Base-by-base conservation (phyloP, 2,113 vertebrate species). In the Cyanoderma ruficeps region DNA sequence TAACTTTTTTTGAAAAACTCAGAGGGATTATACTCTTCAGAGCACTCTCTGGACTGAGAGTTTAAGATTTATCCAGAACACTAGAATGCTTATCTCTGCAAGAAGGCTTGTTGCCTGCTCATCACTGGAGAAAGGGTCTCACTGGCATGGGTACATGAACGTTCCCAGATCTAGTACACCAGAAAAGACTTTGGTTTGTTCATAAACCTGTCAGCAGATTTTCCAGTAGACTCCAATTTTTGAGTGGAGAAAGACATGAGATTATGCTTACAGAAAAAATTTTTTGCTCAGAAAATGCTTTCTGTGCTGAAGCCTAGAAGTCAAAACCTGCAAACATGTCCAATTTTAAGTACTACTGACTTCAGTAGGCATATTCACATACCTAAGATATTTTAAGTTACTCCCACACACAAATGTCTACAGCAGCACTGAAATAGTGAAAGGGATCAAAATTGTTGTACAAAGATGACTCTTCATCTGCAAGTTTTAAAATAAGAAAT, bases 321-420 rank as follows among this genome's bases (percentile, higher is more conserved):
- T 80, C 41, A 89, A 86, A 93, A 88, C 49, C 24, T 42, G 18
- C 46, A 90, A 94, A 87, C 15, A 19, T 27, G 63, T 82, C 81
- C 81, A 75, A 44, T 84, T 94, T 87, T 80, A 93, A 82, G 61
- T 57, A 75, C 49, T 83, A 78, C 31, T 31, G 64, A 87, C 74
- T 94, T 85, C 87, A 47, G 42, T 3, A 87, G 47, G 72, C 56
- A 84, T 75, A 81, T 63, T 81, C 72, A 67, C 23, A 47, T 39
- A 76, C 30, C 55, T 53, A 77, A 53, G 35, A 79, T 94, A 76
- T 50, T 82, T 79, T 75, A 84, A 69, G 53, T 44, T 39, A 93
- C 74, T 95, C 84, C 89, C 75, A 95, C 46, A 1, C 83, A 91
- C 77, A 82, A 94, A 82, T 49, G 49, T 63, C 89, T 85, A n/a